Evolutionary conservation across 1,140 invertebrate genomes (phyloP).

Genomic region (Hydropsyche tenuis): DNA sequence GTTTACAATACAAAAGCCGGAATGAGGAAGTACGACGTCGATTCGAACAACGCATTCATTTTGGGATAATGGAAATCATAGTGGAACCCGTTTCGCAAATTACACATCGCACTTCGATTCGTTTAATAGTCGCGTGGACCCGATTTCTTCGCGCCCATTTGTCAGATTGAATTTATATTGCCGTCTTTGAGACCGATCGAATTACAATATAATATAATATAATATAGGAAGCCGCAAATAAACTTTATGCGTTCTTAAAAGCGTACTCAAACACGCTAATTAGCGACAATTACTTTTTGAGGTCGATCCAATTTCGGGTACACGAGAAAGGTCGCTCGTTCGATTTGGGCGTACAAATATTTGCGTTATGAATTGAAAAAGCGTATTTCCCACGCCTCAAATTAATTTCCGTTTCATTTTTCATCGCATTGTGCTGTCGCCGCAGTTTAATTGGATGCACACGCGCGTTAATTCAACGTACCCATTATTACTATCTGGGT

Average conservation of each 20-base stretch:
- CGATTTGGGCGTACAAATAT: too few relatives aligned
- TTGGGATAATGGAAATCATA: slow-evolving; percentile 4
- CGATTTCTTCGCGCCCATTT: neutral
- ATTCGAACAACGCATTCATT: neutral
- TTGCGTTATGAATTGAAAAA: neutral
- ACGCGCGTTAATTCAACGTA: slow-evolving; percentile 5
- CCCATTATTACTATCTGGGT: neutral
- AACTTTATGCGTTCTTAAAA: too few relatives aligned
- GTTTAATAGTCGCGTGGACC: neutral
- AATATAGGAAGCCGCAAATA: too few relatives aligned
- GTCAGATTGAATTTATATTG: neutral
- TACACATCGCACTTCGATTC: neutral
- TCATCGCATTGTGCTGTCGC: slow-evolving; percentile 5
- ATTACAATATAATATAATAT: too few relatives aligned
- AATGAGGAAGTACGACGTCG: slow-evolving; percentile 45
- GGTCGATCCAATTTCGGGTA: too few relatives aligned
- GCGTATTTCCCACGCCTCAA: neutral
- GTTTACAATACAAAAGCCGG: slow-evolving; percentile 21
- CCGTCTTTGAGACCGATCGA: too few relatives aligned
- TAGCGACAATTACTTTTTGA: too few relatives aligned
- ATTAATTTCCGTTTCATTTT: slow-evolving; percentile 23
- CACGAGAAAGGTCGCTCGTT: too few relatives aligned
- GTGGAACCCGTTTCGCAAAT: neutral
- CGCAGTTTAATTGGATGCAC: neutral
- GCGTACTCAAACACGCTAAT: too few relatives aligned